A percentile compares a stretch with the other conserved stretches of the same genome.
Conservation (phyloP, 2,113 vertebrate genomes). For the Percopsis transmontana region DNA sequence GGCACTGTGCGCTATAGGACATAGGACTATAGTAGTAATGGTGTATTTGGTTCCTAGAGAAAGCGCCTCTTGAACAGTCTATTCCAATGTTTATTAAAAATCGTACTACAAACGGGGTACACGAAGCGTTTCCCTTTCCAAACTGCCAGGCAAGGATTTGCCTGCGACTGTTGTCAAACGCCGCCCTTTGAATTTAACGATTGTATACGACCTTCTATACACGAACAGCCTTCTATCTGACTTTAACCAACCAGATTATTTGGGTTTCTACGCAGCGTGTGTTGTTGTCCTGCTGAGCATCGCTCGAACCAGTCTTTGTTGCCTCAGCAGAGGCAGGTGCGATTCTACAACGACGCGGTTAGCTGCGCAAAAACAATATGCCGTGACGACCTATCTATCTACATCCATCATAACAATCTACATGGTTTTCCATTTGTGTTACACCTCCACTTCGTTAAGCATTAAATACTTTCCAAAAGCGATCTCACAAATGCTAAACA, state of each 20-base stretch:
- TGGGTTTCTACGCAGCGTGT: neutral
- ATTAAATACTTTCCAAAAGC: neutral
- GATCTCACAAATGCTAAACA: neutral
- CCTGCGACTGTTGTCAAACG: conserved; percentile 17
- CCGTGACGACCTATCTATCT: neutral
- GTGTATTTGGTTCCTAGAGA: conserved; percentile 8
- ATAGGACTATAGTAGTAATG: conserved; percentile 1
- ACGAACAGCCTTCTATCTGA: neutral
- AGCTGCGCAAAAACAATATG: neutral
- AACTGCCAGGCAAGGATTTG: conserved; percentile 10
- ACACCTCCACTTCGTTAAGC: neutral
- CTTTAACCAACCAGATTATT: neutral
- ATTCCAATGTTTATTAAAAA: neutral
- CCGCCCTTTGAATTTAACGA: neutral
- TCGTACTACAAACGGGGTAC: conserved; percentile 7
- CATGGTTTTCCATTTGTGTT: neutral
- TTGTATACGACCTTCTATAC: neutral
- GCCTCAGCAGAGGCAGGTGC: conserved; percentile 58
- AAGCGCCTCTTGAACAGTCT: conserved; percentile 1
- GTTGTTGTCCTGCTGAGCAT: conserved; percentile 16
- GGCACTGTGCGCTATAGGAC: neutral
- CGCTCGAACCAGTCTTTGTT: conserved; percentile 62
- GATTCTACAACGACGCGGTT: neutral
- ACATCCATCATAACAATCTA: neutral
- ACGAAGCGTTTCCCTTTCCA: conserved; percentile 28